These are phyloP conservation scores for Zelleria hepariella DNA, from an alignment of 2,888 invertebrate genomes.

Conservation along the genomic window DNA sequence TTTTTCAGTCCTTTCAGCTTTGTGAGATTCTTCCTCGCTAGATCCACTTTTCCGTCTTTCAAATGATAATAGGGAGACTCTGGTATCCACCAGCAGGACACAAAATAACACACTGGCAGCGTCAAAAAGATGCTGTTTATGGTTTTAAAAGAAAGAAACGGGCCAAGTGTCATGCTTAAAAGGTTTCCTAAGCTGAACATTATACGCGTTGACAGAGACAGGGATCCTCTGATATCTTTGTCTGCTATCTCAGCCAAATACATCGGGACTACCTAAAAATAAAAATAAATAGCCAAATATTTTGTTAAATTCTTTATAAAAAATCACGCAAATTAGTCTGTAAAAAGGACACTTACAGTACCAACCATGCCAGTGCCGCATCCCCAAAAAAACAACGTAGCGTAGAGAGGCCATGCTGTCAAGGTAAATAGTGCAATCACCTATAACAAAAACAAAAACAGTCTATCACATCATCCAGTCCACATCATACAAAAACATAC, in stretches of 20 bases:
- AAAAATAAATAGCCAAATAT: neutral
- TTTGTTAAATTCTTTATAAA: neutral
- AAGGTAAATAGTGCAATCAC: constrained; percentile 44
- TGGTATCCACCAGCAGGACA: constrained; percentile 66
- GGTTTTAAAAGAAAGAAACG: constrained; percentile 42
- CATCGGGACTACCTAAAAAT: constrained; percentile 45
- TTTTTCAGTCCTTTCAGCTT: constrained; percentile 43
- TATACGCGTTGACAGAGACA: constrained; percentile 36
- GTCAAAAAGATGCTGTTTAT: constrained; percentile 50
- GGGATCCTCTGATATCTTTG: constrained; percentile 48
- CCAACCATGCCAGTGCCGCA: constrained; percentile 55
- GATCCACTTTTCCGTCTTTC: constrained; percentile 55
- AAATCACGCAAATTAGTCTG: neutral
- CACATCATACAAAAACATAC: too few species aligned
- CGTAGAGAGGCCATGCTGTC: constrained; percentile 53
- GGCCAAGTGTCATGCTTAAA: constrained; percentile 46
- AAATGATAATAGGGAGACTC: constrained; percentile 74
- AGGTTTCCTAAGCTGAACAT: constrained; percentile 50
- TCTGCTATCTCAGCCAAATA: constrained; percentile 59
- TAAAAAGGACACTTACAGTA: constrained; percentile 33
- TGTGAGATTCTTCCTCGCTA: constrained; percentile 48
- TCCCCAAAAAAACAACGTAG: constrained; percentile 61
- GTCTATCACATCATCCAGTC: too few species aligned
- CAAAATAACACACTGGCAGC: constrained; percentile 56
- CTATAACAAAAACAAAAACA: constrained; percentile 27